These are phyloP conservation scores for Lamellibrachia luymesi DNA, from an alignment of 1,140 invertebrate species.

Conservation along the genomic window DNA sequence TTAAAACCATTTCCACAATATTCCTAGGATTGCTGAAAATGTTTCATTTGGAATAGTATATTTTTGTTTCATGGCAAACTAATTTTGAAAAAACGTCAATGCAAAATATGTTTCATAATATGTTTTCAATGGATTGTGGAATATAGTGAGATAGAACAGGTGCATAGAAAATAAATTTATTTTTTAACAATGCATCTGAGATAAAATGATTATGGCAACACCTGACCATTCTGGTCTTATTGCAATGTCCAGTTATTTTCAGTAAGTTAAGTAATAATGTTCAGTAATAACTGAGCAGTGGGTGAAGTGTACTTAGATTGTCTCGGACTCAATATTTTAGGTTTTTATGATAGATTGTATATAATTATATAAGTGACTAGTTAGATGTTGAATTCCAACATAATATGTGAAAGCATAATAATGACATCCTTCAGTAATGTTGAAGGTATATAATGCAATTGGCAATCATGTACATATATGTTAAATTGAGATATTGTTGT, in stretches of 20 bases:
- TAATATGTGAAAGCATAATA: neutral
- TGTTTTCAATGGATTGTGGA: neutral
- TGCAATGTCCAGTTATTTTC: neutral
- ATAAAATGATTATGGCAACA: neutral
- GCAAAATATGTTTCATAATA: neutral
- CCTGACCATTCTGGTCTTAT: neutral
- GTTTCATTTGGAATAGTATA: no score
- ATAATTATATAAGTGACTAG: neutral
- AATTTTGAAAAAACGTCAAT: neutral
- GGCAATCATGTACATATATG: neutral
- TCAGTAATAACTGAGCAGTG: neutral
- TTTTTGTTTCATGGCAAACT: neutral
- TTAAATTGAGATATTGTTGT: neutral
- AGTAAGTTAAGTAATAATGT: neutral
- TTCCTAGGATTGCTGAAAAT: neutral
- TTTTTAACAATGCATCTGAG: neutral
- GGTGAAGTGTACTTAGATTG: neutral
- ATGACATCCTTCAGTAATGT: neutral
- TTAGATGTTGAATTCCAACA: neutral
- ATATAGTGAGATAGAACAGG: neutral
- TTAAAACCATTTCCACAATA: neutral
- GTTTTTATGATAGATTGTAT: neutral
- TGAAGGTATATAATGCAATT: neutral
- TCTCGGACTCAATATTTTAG: neutral
- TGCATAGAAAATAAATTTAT: neutral